Base-by-base conservation (phyloP, 2,797 vertebrate genomes). In the Cryptoprocta ferox region DNA sequence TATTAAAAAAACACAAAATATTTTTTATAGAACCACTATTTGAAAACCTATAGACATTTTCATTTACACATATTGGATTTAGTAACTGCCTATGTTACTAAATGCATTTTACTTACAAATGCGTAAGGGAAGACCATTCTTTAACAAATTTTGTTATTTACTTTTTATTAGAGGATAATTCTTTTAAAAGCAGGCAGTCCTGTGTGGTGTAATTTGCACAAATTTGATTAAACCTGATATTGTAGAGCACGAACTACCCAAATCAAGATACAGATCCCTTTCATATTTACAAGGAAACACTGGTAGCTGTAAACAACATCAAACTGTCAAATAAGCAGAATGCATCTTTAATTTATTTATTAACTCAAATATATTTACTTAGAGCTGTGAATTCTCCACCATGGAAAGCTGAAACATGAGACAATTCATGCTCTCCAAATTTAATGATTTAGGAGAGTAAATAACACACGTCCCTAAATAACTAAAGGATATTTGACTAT, bases 21-120 rank as follows among this genome's bases (percentile, higher is more conserved):
- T 70, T 61, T 89, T 63, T 85, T 89, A 39, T 88, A 68, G 26
- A 9, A 75, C 3, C 8, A 39, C 3, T 50, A 7, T 30, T 76
- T 65, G 21, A 89, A 95, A 94, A 73, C 28, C 73, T 11, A 53
- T 0, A 42, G 28, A 71, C 13, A 65, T 37, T 93, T 91, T 87
- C 24, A 66, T 71, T 83, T 61, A 37, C 61, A 50, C 63, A 14
- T 32, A 42, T 16, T 56, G 19, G 53, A 16, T 65, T 91, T 88
- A 91, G 26, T 39, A 85, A 53, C 48, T 65, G 28, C 28, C 42
- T 66, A 76, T n/a, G 45, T 66, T 79, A n/a, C n/a, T n/a, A n/a
- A n/a, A n/a, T n/a, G n/a, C n/a, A n/a, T 50, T 73, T 89, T 68
- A 76, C 18, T 88, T 79, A 88, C 12, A 90, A 90, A 79, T 87